Conservation (phyloP, 1,140 invertebrate species). For the Hyles euphorbiae region DNA sequence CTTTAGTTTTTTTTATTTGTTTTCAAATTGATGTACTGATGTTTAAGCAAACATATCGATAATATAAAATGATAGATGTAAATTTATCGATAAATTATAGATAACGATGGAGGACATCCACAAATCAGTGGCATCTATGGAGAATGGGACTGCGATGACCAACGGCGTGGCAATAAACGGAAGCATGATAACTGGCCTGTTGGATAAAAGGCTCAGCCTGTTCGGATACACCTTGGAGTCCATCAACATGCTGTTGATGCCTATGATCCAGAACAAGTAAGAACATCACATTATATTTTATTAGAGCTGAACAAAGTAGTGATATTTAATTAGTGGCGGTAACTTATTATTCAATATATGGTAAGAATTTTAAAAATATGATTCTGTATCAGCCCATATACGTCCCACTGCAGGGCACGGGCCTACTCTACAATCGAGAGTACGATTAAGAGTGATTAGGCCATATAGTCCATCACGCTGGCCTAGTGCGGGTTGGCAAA, state of each 20-base stretch:
- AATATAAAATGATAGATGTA: too few species aligned
- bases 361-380: too few species aligned
- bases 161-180: conserved; percentile 43
- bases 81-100: conserved; percentile 31
- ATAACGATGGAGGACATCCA: conserved; percentile 77
- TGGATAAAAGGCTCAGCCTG: conserved; percentile 90
- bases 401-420: too few species aligned
- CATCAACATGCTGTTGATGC: conserved; percentile 93
- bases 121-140: conserved; percentile 54
- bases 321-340: background rate
- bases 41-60: too few species aligned
- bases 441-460: too few species aligned
- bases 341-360: too few species aligned
- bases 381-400: too few species aligned
- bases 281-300: conserved; percentile 25
- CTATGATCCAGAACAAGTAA: conserved; percentile 98
- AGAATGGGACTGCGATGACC: conserved; percentile 35
- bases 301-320: background rate
- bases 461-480: too few species aligned
- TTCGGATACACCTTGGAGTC: conserved; percentile 98
- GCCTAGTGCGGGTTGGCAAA: too few species aligned
- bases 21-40: too few species aligned
- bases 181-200: conserved; percentile 1
- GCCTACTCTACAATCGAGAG: too few species aligned
- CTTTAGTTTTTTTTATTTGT: too few species aligned